Base-by-base conservation (phyloP, 2,797 vertebrate species). In the Capromys pilorides region DNA sequence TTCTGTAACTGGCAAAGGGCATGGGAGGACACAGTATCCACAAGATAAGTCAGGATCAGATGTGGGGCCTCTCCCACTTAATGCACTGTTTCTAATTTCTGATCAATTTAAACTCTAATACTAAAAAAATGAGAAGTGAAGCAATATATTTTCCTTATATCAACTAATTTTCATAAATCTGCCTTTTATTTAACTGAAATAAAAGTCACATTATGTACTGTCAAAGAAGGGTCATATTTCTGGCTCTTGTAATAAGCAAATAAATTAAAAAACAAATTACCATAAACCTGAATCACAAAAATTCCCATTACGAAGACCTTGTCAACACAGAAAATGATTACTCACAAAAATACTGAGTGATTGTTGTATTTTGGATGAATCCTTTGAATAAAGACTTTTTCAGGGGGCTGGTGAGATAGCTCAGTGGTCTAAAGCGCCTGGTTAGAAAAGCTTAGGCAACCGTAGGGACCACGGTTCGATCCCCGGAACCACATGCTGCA, bases 331-430 rank as follows among this genome's bases (percentile, higher is more conserved):
- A 7, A 90, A 90, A 86, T 54, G 31, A 90, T 57, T 12, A 88
- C 64, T 39, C 6, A 95, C 54, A 92, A 66, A 84, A 83, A 90
- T 86, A 66, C 14, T 14, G 0, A 69, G 41, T 45, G 13, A 69
- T 41, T 54, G 18, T 12, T 81, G 4, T n/a, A 73, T 64, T 94
- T 84, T 67, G 6, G 21, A 41, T 87, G 41, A 79, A 33, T 81
- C 75, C 39, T 89, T 95, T 87, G 14, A 90, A 93, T 21, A 94
- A 78, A 91, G 5, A n/a, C n/a, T n/a, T n/a, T n/a, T n/a, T n/a
- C n/a, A n/a, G n/a, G n/a, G n/a, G n/a, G n/a, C n/a, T n/a, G 45
- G 45, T 4, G 8, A n/a, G 8, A 45, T 45, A 8, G 45, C 45
- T 45, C 45, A 45, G 45, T 8, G 8, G 45, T 45, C 45, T 45